Base-by-base conservation (phyloP, 2,797 vertebrate species). In the Acipenser ruthenus region DNA sequence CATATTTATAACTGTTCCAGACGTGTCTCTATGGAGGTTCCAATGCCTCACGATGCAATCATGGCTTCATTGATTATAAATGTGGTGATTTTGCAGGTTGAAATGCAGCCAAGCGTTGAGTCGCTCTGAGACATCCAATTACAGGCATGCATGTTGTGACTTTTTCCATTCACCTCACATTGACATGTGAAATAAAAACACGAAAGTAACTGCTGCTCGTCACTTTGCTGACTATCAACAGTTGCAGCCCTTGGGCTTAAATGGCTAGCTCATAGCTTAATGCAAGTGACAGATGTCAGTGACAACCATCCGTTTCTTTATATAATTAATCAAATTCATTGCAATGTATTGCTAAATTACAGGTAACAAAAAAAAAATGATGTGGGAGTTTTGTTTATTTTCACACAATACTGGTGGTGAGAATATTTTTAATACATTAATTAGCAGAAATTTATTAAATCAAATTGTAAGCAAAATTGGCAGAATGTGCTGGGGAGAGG, bases 41-140 rank as follows among this genome's bases (percentile, higher is more conserved):
- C 37, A 37, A 5, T 37, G 37, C 37, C 1, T 37, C 37, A 37
- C 1, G 4, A 37, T 37, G 37, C 37, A 37, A 37, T 37, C 37
- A 37, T 37, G 37, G 37, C 1, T 18, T 49, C 50, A 12, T 13
- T 13, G 11, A 51, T 49, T 49, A 10, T 51, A 64, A 49, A 52
- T 64, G 63, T 52, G 63, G 62, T 15, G 8, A 12, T 64, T 50
- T 49, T 48, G 52, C 63, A 23, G 15, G 49, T n/a, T 13, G 6
- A 18, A n/a, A 52, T 10, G 15, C 10, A 56, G 52, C 48, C 13
- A 51, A 51, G 50, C 50, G 10, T 52, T 13, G 56, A 62, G 4
- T 23, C 50, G 52, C 71, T 69, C 50, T 48, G 59, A 37, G 51
- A 65, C 4, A 47, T 65, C 37, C 15, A 8, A 58, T 59, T 37